Evolutionary conservation across 2,113 vertebrate genomes (phyloP).

Genomic region (Capreolus pygargus): DNA sequence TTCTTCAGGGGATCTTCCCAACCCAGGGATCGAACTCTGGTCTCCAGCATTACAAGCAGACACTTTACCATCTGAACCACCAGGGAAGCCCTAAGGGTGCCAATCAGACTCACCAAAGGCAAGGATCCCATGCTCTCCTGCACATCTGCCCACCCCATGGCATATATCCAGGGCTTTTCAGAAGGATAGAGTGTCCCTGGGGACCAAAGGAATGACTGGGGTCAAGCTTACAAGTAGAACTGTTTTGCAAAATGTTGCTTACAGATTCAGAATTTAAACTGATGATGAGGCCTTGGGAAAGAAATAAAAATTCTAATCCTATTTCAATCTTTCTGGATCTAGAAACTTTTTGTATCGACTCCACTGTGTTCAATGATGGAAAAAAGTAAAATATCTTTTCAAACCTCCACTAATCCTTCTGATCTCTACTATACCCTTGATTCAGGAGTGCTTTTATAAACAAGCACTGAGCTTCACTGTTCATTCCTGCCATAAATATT

Average conservation of each 20-base stretch:
- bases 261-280: neutral
- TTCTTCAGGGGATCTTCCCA: neutral
- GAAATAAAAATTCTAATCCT: conserved; percentile 49
- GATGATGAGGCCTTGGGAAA: neutral
- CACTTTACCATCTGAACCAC: neutral
- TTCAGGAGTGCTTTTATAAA: conserved; percentile 32
- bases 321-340: conserved; percentile 43
- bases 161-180: neutral
- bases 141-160: neutral
- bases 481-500: neutral
- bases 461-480: neutral
- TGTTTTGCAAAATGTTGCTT: conserved; percentile 1
- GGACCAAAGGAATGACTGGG: neutral
- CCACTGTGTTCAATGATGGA: neutral
- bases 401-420: conserved; percentile 14
- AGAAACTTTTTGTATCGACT: neutral
- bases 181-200: neutral
- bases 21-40: neutral
- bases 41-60: neutral
- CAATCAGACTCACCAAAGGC: neutral
- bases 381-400: conserved; percentile 37
- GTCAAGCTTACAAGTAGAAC: neutral
- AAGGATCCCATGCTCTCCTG: rapidly evolving
- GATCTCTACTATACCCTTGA: neutral
- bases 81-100: neutral